Conservation (phyloP, 1,140 invertebrate species). For the Atopsyche davidsoni region DNA sequence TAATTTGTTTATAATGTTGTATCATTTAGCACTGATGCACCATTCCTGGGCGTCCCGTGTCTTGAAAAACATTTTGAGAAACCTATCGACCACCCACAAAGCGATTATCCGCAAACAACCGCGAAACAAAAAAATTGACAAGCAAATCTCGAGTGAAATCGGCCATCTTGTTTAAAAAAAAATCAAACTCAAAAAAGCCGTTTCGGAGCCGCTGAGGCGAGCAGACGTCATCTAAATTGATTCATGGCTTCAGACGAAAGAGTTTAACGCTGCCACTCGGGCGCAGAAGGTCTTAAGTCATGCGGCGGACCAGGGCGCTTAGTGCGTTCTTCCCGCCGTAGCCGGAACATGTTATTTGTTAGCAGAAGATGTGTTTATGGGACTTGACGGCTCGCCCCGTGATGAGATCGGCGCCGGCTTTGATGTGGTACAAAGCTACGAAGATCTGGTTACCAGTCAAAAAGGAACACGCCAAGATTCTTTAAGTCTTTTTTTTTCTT, state of each 20-base stretch:
- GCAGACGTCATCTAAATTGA: constrained; percentile 12
- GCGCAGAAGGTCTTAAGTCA: background rate
- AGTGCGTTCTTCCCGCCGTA: background rate
- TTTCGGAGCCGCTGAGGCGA: no score
- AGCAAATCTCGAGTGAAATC: no score
- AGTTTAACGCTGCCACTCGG: background rate
- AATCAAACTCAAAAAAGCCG: no score
- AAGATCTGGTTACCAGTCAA: constrained; percentile 17
- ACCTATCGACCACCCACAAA: no score
- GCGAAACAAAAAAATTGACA: no score
- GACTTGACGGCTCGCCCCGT: constrained; percentile 27
- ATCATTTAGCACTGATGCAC: no score
- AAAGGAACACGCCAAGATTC: constrained; percentile 3
- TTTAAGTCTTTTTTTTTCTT: background rate
- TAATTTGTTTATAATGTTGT: no score
- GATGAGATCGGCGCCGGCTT: constrained; percentile 18
- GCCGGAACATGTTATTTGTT: constrained; percentile 13
- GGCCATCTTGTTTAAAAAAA: no score
- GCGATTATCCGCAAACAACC: no score
- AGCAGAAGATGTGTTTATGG: constrained; percentile 26
- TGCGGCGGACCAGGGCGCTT: background rate
- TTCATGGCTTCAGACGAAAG: constrained; percentile 17
- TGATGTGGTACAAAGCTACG: constrained; percentile 15
- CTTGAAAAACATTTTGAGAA: no score
- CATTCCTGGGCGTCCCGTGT: no score